Evolutionary conservation across 1,140 invertebrate genomes (phyloP).

Genomic region (Berghia stephanieae): DNA sequence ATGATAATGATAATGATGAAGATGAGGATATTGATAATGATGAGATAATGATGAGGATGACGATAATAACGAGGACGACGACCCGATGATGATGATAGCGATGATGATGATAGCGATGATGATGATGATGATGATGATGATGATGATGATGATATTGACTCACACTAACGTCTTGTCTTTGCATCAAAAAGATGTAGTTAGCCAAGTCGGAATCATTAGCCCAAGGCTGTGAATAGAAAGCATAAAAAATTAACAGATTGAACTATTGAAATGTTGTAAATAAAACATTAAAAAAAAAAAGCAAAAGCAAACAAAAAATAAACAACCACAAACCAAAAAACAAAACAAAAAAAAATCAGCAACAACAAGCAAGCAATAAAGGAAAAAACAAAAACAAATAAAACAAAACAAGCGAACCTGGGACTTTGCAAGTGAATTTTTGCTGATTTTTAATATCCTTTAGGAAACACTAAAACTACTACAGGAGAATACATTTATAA

Average conservation of each 20-base stretch:
- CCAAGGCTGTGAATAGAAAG: conserved; percentile 32
- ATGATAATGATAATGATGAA: not conserved
- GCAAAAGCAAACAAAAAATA: no score
- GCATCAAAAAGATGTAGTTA: conserved; percentile 46
- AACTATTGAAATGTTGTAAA: no score
- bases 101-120: not conserved
- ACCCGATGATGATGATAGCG: not conserved
- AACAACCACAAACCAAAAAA: no score
- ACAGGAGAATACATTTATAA: no score
- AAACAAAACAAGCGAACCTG: no score
- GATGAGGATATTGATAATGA: not conserved
- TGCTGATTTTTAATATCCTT: no score
- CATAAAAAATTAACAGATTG: conserved; percentile 4
- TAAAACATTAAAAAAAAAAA: no score
- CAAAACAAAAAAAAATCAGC: no score
- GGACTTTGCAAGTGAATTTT: no score
- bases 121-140: not conserved
- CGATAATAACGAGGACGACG: not conserved
- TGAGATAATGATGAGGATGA: not conserved
- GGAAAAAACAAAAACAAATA: no score
- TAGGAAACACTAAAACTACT: no score
- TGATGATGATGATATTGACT: not conserved
- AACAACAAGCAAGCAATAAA: no score
- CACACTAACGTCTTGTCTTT: conserved; percentile 28
- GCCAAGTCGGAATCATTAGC: conserved; percentile 39